Percentiles rank a stretch among this genome's conserved stretches.
Evolutionary conservation across 1,140 invertebrate genomes (phyloP).

Genomic region (Agrilus planipennis): DNA sequence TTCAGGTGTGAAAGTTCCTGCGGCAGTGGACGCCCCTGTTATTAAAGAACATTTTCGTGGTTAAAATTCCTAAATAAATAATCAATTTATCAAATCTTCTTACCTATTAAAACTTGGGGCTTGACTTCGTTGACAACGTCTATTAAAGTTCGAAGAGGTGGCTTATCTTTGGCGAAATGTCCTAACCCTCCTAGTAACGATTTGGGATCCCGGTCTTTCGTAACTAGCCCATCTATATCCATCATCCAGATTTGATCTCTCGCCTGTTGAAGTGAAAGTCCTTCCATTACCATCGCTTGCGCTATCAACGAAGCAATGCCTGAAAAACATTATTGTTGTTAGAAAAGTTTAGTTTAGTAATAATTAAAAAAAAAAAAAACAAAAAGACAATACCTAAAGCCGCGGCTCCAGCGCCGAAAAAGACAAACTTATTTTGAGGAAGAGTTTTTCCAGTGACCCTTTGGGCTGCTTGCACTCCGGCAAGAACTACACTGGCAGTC

Average conservation of each 20-base stretch:
- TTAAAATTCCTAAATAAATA: background rate
- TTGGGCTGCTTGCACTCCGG: constrained; percentile 74
- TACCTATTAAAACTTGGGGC: constrained; percentile 76
- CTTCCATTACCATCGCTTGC: constrained; percentile 76
- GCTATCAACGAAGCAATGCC: constrained; percentile 62
- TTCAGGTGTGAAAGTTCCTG: constrained; percentile 77
- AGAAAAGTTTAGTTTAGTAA: constrained; percentile 31
- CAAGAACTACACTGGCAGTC: constrained; percentile 80
- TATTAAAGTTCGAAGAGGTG: constrained; percentile 61
- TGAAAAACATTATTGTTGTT: background rate
- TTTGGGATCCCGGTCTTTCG: constrained; percentile 59
- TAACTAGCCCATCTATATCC: constrained; percentile 72
- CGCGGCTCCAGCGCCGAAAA: constrained; percentile 87
- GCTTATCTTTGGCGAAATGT: constrained; percentile 72
- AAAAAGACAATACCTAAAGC: no score
- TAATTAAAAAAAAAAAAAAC: constrained; percentile 77
- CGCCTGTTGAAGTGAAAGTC: constrained; percentile 62
- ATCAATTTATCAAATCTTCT: constrained; percentile 15
- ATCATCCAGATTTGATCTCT: constrained; percentile 78
- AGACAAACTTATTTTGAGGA: constrained; percentile 73
- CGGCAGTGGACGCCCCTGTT: constrained; percentile 79
- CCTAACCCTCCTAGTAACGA: constrained; percentile 63
- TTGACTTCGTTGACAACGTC: constrained; percentile 72
- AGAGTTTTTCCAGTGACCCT: constrained; percentile 69
- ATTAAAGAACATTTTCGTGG: constrained; percentile 17